Evolutionary conservation across 2,888 invertebrate genomes (phyloP), one percentile per base, ranked within the genome.

Genomic region (Aromia moschata): DNA sequence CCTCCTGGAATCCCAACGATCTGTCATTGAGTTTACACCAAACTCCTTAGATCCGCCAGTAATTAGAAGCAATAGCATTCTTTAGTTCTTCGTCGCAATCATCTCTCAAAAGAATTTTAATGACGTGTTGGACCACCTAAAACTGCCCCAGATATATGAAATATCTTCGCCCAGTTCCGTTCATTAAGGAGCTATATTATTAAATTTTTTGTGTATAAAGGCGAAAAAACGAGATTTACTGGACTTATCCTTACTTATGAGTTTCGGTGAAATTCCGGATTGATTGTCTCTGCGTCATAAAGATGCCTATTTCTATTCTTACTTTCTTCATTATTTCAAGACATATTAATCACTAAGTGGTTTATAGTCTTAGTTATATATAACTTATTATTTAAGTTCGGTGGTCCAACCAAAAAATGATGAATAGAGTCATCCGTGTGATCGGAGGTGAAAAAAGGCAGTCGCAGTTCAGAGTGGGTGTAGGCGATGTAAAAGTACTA

Each of bases 21-120:
- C 77, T 77, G 78, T 78, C 78, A 77, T 76, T 78, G 77, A 75
- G 76, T 76, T 78, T 75, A 73, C 74, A 74, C 76, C 76, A 73
- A 74, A 65, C 65, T 65, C 67, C 67, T 64, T 64, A 55, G 64
- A 64, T 66, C 67, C 63, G 63, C 55, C 58, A 62, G 68, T 70
- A 71, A 71, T 72, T 72, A 72, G 67, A 70, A 70, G 62, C 69
- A 67, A 65, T 68, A 49, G 69, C 68, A 73, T 72, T 71, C 71
- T 70, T 70, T 68, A 65, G 67, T 73, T 72, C 71, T 71, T 70
- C 69, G 59, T 58, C 58, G 53, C 60, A 57, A 60, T 58, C 56
- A 58, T 58, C 61, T 46, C 47, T 57, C 58, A 54, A 69, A n/a
- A 65, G 70, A 71, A 69, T 70, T 65, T 70, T 65, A 67, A 67